phyloP scores from a whole-genome alignment of 2,888 invertebrate genomes.

The Ormia ochracea region DNA sequence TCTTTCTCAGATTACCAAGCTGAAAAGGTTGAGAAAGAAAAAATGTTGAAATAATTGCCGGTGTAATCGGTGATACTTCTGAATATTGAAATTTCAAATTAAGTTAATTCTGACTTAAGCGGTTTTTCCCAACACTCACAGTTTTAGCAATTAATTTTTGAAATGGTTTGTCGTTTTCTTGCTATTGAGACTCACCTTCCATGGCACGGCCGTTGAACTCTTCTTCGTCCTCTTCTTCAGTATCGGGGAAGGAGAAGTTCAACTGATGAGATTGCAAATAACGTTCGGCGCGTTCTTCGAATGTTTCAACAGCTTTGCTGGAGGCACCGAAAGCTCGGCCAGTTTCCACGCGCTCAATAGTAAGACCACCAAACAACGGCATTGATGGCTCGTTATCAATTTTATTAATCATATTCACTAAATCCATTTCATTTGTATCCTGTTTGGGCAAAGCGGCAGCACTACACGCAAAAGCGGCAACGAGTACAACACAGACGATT shows the following conservation, averaged over 20 bases:
- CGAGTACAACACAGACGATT: constrained; percentile 74
- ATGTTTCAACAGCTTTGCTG: constrained; percentile 72
- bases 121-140: too few relatives aligned
- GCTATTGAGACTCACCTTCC: constrained; percentile 70
- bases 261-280: constrained; percentile 78
- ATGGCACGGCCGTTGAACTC: constrained; percentile 74
- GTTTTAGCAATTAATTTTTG: too few relatives aligned
- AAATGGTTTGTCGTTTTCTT: not conserved
- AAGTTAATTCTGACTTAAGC: too few relatives aligned
- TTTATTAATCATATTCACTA: constrained; percentile 77
- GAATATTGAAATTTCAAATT: too few relatives aligned
- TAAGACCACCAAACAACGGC: constrained; percentile 76
- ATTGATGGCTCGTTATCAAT: constrained; percentile 77
- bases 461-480: constrained; percentile 71
- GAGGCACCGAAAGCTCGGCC: constrained; percentile 71
- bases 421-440: constrained; percentile 76
- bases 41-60: too few relatives aligned
- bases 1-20: too few relatives aligned
- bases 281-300: constrained; percentile 78
- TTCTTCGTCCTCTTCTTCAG: constrained; percentile 70
- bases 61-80: too few relatives aligned
- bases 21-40: too few relatives aligned
- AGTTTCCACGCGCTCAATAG: constrained; percentile 75
- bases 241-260: constrained; percentile 76
- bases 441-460: constrained; percentile 73